A percentile compares a stretch with the other conserved stretches of the same genome.
phyloP scores from a whole-genome alignment of 2,113 vertebrate genomes.

The Nyctereutes procyonoides region DNA sequence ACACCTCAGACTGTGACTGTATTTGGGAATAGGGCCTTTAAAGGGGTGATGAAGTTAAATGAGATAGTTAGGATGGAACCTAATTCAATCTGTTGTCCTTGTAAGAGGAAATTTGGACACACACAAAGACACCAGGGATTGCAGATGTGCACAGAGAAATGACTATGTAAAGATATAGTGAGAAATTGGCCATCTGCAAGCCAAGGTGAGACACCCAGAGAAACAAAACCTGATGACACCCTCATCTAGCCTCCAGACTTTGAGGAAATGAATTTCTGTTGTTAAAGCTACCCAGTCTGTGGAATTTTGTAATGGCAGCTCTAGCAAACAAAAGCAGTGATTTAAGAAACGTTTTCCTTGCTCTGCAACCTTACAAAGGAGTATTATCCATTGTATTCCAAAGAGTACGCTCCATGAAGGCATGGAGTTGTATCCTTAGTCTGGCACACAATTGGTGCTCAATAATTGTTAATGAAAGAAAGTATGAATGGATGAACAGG shows the following conservation, averaged over 20 bases:
- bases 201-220: not conserved
- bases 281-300: not conserved
- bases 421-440: not conserved
- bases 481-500: not conserved
- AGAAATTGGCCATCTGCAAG: not conserved
- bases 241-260: not conserved
- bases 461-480: constrained; percentile 18
- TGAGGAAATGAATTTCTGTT: not conserved
- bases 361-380: not conserved
- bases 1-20: not conserved
- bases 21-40: not conserved
- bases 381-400: not conserved
- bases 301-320: not conserved
- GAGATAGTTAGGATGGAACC: not conserved
- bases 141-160: not conserved
- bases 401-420: not conserved
- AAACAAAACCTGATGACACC: not conserved
- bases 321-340: not conserved
- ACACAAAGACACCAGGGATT: not conserved
- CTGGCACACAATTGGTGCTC: constrained; percentile 11
- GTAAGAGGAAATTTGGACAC: not conserved
- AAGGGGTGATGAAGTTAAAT: not conserved
- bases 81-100: not conserved
- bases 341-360: not conserved
- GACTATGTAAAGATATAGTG: not conserved